phyloP scores from a whole-genome alignment of 2,113 vertebrate genomes.

The Oryzias curvinotus region DNA sequence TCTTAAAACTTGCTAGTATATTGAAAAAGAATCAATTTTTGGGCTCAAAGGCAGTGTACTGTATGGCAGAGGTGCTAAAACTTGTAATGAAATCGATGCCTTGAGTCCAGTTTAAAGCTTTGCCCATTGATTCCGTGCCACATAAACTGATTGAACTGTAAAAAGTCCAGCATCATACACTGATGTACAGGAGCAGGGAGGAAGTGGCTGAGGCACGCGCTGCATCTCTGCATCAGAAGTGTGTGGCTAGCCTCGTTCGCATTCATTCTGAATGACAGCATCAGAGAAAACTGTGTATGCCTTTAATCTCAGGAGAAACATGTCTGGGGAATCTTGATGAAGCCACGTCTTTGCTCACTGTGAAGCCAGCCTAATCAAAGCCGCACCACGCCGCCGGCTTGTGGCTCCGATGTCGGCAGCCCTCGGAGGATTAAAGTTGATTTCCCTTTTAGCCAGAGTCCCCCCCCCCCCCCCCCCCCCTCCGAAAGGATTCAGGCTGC shows the following conservation, averaged over 20 bases:
- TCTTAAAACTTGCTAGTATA: constrained; percentile 29
- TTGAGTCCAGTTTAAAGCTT: constrained; percentile 22
- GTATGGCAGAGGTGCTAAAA: constrained; percentile 24
- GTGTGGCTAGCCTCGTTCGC: constrained; percentile 38
- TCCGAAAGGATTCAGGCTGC: constrained; percentile 43
- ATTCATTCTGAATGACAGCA: constrained; percentile 42
- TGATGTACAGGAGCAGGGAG: constrained; percentile 1
- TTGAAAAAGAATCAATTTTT: constrained; percentile 38
- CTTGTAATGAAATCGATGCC: constrained; percentile 27
- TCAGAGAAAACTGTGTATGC: constrained; percentile 55
- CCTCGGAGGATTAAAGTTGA: constrained; percentile 57
- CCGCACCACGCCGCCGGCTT: constrained; percentile 29
- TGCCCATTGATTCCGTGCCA: constrained; percentile 9
- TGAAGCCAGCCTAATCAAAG: constrained; percentile 64
- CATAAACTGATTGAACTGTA: constrained; percentile 4
- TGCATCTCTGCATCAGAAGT: constrained; percentile 26
- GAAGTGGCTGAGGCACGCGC: constrained; percentile 6
- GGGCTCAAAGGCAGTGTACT: constrained; percentile 7
- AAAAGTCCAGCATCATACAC: constrained; percentile 3
- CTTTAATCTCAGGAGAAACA: constrained; percentile 59
- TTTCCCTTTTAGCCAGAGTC: constrained; percentile 57
- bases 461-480: background rate
- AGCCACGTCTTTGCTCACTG: constrained; percentile 46
- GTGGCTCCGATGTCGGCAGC: constrained; percentile 24
- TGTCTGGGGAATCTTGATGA: constrained; percentile 63